Evolutionary conservation across 2,113 vertebrate genomes (phyloP), one percentile per base, ranked within the genome.

Genomic region (Sapajus apella): DNA sequence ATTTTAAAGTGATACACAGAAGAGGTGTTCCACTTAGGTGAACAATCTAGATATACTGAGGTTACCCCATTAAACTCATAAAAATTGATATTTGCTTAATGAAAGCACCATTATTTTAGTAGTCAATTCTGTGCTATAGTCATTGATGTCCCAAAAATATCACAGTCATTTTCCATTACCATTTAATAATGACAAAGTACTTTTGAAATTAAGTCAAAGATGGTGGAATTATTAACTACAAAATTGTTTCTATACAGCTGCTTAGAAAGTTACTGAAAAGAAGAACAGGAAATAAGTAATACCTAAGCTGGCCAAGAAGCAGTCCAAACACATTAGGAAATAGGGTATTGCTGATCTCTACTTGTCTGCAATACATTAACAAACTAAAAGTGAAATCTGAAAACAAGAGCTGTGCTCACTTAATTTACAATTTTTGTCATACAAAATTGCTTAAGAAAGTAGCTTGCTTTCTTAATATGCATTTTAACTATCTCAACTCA

Each of bases 151-250:
- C 32, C 43, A 30, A 40, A 55, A 56, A 77, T 45, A 87, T 52
- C 52, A 56, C 21, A 52, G 52, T 79, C 21, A 52, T 86, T 73
- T 40, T 52, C n/a, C 32, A 20, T 52, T 30, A 80, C 14, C 10
- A 25, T 40, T 84, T 25, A 64, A 86, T 94, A 68, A 90, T 95
- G 50, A 66, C n/a, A 79, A 64, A 68, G 86, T 68, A 70, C 37
- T 82, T 95, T 32, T 79, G 32, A 97, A 96, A 73, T 89, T 56
- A 66, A 93, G 87, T 89, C 94, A 61, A 91, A 93, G 73, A 76
- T 25, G 30, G 30, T 87, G n/a, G 73, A 86, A 83, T 93, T 82
- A 82, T 66, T 86, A 68, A 64, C 14, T 50, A 50, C 17, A 72
- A 64, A 89, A 43, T 75, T 50, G 90, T 87, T 85, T 93, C 58